A percentile compares a stretch with the other conserved stretches of the same genome.
Evolutionary conservation across 2,113 vertebrate genomes (phyloP).

Genomic region (Bufo gargarizans): DNA sequence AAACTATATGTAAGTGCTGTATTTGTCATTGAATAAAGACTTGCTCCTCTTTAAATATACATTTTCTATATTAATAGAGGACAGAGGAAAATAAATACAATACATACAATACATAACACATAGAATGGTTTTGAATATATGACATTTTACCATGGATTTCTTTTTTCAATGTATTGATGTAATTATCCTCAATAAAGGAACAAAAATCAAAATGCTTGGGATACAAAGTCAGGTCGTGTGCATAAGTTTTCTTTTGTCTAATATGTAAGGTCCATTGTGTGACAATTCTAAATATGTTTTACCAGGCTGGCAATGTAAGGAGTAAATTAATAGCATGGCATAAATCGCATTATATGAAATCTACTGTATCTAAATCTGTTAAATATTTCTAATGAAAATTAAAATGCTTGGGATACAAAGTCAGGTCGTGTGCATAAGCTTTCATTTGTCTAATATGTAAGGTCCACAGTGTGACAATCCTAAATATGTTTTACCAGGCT

Average conservation of each 20-base stretch:
- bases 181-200: not conserved
- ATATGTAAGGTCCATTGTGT: not conserved
- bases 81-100: no score
- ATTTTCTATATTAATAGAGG: no score
- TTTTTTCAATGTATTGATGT: not conserved
- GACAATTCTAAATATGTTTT: slow-evolving; percentile 1
- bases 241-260: not conserved
- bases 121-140: not conserved
- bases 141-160: not conserved
- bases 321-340: not conserved
- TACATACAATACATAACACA: not conserved
- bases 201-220: not conserved
- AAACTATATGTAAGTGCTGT: not conserved
- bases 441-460: not conserved
- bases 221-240: not conserved
- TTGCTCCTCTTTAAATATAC: not conserved
- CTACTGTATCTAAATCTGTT: not conserved
- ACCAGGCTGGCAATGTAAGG: not conserved
- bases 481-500: not conserved
- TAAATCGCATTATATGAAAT: not conserved
- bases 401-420: not conserved
- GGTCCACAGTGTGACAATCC: not conserved
- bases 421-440: not conserved
- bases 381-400: not conserved
- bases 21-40: no score